phyloP scores from a whole-genome alignment of 2,888 invertebrate species.

The Neoitamus cyanurus region DNA sequence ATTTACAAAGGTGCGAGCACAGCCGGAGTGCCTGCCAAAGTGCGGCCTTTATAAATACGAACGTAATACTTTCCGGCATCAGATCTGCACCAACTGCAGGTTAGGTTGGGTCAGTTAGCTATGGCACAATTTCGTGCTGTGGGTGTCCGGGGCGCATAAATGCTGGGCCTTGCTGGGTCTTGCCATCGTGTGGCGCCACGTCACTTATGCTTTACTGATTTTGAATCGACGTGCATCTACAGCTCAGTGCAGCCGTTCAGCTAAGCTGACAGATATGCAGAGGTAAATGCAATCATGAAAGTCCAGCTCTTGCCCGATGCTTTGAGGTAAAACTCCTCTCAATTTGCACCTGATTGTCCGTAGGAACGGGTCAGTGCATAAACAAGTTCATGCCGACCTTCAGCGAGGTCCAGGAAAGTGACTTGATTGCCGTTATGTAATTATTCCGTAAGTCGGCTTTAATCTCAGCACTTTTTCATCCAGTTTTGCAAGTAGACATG shows the following conservation, averaged over 20 bases:
- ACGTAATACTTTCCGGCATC: neutral
- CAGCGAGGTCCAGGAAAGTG: neutral
- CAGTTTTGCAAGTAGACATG: neutral
- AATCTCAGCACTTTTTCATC: neutral
- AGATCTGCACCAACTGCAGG: neutral
- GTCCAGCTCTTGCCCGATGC: neutral
- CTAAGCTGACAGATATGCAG: neutral
- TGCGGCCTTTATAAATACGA: neutral
- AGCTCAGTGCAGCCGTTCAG: neutral
- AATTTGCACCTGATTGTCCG: neutral
- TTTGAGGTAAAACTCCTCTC: neutral
- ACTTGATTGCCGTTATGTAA: neutral
- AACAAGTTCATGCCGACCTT: neutral
- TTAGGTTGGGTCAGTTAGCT: neutral
- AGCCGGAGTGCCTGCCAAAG: too few relatives aligned
- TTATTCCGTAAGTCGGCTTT: neutral
- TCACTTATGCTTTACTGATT: neutral
- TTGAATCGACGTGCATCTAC: neutral
- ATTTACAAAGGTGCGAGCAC: neutral
- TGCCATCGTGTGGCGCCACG: neutral
- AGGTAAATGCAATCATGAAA: neutral
- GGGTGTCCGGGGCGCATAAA: neutral
- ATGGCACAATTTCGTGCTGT: neutral
- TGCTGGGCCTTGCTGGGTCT: neutral
- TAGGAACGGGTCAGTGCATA: neutral